phyloP scores from a whole-genome alignment of 2,113 vertebrate genomes.

The Puntigrus tetrazona region DNA sequence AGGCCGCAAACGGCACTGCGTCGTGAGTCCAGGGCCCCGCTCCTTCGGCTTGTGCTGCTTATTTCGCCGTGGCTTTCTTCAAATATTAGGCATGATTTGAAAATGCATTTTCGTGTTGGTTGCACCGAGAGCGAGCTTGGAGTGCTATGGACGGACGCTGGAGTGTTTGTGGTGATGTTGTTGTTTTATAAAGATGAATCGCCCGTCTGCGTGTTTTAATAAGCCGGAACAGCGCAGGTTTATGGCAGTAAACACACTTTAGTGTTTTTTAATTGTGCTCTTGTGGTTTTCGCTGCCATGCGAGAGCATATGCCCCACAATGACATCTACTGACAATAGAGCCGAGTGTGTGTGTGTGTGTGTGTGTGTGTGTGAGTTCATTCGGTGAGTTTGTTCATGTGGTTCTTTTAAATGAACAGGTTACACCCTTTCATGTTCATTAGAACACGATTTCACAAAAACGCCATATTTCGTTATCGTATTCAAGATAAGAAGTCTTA shows the following conservation, averaged over 20 bases:
- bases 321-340: constrained; percentile 57
- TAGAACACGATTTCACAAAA: neutral
- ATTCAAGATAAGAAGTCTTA: neutral
- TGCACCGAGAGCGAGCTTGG: neutral
- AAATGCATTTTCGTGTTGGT: neutral
- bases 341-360: neutral
- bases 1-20: constrained; percentile 60
- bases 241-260: constrained; percentile 48
- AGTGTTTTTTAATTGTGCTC: constrained; percentile 52
- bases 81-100: neutral
- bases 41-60: neutral
- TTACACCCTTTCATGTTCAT: neutral
- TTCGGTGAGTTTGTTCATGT: neutral
- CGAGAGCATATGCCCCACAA: constrained; percentile 49
- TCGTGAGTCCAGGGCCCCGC: neutral
- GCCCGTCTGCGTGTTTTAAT: constrained; percentile 49
- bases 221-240: constrained; percentile 45
- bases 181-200: constrained; percentile 45
- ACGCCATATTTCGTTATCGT: neutral
- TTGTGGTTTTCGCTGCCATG: constrained; percentile 46
- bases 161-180: constrained; percentile 22
- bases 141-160: neutral
- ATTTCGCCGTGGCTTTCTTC: neutral
- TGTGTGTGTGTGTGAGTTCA: neutral
- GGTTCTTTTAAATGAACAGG: neutral